A percentile compares a stretch with the other conserved stretches of the same genome.
These are phyloP conservation scores for Haemorhous mexicanus DNA, from an alignment of 2,113 vertebrate genomes.

Conservation along the genomic window DNA sequence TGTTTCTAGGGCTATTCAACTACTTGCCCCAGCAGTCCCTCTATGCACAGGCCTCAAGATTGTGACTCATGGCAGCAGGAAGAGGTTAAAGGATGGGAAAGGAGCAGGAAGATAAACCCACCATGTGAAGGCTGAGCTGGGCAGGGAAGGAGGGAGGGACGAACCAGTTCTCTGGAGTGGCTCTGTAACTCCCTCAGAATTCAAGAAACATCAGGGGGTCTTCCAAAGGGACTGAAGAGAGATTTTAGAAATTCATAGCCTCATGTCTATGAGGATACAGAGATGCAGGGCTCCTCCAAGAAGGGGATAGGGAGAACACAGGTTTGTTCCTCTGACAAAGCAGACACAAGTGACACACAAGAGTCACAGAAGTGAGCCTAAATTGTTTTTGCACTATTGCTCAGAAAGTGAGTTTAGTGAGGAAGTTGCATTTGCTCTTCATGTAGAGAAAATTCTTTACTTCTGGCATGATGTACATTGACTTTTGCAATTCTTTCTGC, in stretches of 20 bases:
- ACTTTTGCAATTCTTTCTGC: not conserved
- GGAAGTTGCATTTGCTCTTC: not conserved
- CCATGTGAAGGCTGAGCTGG: not conserved
- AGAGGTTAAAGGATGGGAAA: not conserved
- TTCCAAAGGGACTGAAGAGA: not conserved
- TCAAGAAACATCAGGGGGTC: not conserved
- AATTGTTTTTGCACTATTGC: not conserved
- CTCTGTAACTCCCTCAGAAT: not conserved
- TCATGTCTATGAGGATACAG: not conserved
- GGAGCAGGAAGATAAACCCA: accelerated
- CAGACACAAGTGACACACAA: not conserved
- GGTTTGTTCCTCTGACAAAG: not conserved
- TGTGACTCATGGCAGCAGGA: not conserved
- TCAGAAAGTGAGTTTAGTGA: not conserved
- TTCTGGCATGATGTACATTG: not conserved
- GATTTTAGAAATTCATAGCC: not conserved
- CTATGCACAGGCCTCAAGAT: not conserved
- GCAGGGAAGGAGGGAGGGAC: not conserved
- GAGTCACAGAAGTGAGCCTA: not conserved
- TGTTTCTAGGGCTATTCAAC: not conserved
- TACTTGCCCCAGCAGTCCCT: accelerated
- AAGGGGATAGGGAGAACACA: not conserved
- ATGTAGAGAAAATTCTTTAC: not conserved
- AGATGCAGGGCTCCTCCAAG: not conserved
- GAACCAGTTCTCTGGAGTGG: not conserved